A percentile compares a stretch with the other conserved stretches of the same genome.
These are phyloP conservation scores for Galaxias olidus DNA, from an alignment of 2,797 vertebrate species.

Conservation along the genomic window DNA sequence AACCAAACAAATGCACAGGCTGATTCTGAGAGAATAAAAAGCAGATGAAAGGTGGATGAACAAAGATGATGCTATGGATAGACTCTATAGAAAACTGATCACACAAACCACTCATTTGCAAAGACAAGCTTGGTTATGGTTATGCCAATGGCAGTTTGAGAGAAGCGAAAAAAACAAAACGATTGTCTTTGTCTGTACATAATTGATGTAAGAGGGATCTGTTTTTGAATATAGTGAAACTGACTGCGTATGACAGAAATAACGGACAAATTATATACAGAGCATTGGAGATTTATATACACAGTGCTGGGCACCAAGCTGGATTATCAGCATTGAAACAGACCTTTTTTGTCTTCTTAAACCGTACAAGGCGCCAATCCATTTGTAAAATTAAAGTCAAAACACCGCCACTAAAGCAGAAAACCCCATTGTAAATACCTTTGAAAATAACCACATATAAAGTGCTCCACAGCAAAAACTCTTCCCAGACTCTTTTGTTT, in stretches of 20 bases:
- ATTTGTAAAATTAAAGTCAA: conserved; percentile 77
- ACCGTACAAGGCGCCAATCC: conserved; percentile 74
- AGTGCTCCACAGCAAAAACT: conserved; percentile 73
- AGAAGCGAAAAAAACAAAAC: conserved; percentile 43
- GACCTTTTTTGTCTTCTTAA: conserved; percentile 71
- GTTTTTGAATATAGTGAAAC: conserved; percentile 60
- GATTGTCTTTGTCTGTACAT: conserved; percentile 68
- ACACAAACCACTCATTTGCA: conserved; percentile 45
- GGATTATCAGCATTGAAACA: conserved; percentile 79
- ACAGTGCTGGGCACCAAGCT: conserved; percentile 71
- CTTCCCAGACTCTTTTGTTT: conserved; percentile 43
- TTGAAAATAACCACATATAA: conserved; percentile 71
- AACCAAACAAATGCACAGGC: no score
- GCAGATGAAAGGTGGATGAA: no score
- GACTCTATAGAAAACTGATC: conserved; percentile 29
- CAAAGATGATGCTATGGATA: conserved; percentile 15
- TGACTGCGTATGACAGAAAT: conserved; percentile 61
- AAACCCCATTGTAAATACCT: conserved; percentile 69
- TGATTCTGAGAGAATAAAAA: no score
- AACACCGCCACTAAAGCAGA: conserved; percentile 71
- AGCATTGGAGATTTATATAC: conserved; percentile 78
- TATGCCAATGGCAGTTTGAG: conserved; percentile 34
- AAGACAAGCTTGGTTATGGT: conserved; percentile 50
- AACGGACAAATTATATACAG: conserved; percentile 69
- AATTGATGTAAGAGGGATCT: conserved; percentile 63